Conservation (phyloP, 2,113 vertebrate genomes). For the Hemiscyllium ocellatum region DNA sequence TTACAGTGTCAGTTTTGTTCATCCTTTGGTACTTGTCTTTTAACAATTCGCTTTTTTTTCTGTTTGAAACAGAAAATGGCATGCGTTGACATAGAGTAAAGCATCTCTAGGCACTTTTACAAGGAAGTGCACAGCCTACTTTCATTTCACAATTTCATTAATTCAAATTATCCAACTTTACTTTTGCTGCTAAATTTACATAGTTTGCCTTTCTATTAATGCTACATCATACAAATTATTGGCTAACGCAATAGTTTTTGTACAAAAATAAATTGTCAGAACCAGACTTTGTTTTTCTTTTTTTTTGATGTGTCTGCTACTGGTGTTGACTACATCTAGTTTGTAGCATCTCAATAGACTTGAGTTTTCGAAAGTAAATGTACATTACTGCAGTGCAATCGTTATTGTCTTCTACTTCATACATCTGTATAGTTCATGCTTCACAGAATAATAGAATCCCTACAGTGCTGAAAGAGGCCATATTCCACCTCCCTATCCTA, state of each 20-base stretch:
- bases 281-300: not conserved
- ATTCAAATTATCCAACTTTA: not conserved
- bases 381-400: not conserved
- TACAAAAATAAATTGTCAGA: not conserved
- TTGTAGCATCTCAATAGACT: not conserved
- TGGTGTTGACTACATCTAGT: not conserved
- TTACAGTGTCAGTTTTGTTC: no score
- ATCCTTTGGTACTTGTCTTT: not conserved
- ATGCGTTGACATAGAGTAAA: not conserved
- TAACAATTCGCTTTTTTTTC: not conserved
- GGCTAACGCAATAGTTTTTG: not conserved
- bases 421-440: no score
- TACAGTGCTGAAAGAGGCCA: no score
- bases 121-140: not conserved
- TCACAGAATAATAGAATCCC: no score
- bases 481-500: no score
- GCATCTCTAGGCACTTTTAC: not conserved
- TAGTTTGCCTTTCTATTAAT: not conserved
- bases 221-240: not conserved
- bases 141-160: not conserved
- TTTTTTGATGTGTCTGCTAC: not conserved
- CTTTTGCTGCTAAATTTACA: not conserved
- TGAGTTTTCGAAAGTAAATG: not conserved
- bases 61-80: not conserved
- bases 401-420: no score